Evolutionary conservation across 2,113 vertebrate species (phyloP).

Genomic region (Leiothrix lutea): DNA sequence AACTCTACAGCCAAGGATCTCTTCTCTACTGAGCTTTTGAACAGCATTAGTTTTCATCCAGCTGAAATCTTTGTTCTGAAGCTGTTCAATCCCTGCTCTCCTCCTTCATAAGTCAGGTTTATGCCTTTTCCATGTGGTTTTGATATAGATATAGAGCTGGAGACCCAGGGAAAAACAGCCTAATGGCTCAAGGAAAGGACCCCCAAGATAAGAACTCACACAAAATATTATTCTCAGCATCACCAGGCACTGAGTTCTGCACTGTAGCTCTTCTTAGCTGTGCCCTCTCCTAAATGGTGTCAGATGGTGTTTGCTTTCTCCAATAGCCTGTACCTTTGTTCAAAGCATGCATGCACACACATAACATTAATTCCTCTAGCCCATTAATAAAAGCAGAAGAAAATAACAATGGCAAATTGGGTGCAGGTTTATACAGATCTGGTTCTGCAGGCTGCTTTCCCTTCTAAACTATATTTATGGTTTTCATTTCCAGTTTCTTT

Average conservation of each 20-base stretch:
- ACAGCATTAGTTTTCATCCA: conserved; percentile 31
- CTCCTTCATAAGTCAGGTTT: conserved; percentile 1
- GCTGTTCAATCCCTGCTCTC: not conserved
- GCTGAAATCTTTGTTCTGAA: conserved; percentile 52
- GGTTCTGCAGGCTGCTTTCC: not conserved
- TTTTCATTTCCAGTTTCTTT: conserved; percentile 6
- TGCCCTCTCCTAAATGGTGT: conserved; percentile 13
- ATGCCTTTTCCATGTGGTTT: conserved; percentile 39
- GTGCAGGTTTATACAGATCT: not conserved
- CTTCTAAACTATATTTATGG: not conserved
- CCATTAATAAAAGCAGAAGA: conserved; percentile 18
- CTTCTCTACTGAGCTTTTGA: conserved; percentile 6
- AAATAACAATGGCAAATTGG: not conserved
- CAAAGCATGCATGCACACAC: not conserved
- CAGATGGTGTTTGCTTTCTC: conserved; percentile 23
- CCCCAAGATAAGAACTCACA: conserved; percentile 21
- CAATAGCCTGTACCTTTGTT: not conserved
- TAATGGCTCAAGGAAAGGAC: conserved; percentile 13
- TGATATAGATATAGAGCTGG: not conserved
- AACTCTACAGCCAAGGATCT: conserved; percentile 1
- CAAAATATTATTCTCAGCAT: not conserved
- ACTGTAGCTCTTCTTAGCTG: not conserved
- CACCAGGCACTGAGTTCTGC: not conserved
- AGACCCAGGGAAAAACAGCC: not conserved
- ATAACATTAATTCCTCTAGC: not conserved